These are phyloP conservation scores for Smithornis capensis DNA, from an alignment of 2,113 vertebrate genomes.

Conservation along the genomic window DNA sequence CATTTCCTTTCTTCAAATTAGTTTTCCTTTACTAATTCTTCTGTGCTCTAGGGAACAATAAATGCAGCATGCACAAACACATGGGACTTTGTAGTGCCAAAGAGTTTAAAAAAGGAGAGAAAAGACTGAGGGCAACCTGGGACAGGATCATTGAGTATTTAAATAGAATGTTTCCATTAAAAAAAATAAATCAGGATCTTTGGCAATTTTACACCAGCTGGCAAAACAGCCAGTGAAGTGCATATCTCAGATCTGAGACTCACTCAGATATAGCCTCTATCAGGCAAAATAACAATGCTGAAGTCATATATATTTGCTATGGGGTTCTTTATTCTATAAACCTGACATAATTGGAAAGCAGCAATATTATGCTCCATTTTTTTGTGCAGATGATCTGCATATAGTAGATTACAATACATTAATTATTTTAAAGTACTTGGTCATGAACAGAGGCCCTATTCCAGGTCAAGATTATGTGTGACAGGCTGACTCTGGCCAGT, in stretches of 20 bases:
- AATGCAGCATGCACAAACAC: background rate
- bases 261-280: background rate
- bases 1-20: background rate
- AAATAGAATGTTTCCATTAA: background rate
- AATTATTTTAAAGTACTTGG: background rate
- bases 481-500: background rate
- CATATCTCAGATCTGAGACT: background rate
- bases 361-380: background rate
- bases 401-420: background rate
- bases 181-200: background rate
- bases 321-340: background rate
- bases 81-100: background rate
- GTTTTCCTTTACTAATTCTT: constrained; percentile 14
- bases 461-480: background rate
- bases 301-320: background rate
- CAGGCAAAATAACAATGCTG: background rate
- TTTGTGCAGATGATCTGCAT: background rate
- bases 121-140: background rate
- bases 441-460: background rate
- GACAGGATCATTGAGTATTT: background rate
- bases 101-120: background rate
- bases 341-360: background rate
- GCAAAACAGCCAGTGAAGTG: background rate
- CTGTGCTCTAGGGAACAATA: background rate
- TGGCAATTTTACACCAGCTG: background rate